Percentiles rank a stretch among this genome's conserved stretches.
phyloP scores from a whole-genome alignment of 2,888 invertebrate species.

The Nephrotoma flavescens region DNA sequence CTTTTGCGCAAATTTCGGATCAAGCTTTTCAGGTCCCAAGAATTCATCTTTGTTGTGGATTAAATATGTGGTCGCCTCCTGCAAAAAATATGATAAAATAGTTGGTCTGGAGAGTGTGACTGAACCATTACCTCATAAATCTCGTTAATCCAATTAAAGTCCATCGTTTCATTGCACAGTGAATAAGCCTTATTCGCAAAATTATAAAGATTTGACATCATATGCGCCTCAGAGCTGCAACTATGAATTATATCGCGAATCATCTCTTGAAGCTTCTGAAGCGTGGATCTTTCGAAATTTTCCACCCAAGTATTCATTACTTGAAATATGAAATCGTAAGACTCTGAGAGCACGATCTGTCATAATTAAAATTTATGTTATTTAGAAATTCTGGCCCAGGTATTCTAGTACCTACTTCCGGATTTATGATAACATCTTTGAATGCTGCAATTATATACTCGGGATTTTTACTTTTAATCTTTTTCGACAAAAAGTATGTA shows the following conservation, averaged over 20 bases:
- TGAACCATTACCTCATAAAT: not conserved
- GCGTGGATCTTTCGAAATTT: not conserved
- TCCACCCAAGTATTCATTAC: not conserved
- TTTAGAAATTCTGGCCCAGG: not conserved
- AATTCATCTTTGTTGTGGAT: not conserved
- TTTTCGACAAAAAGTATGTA: not conserved
- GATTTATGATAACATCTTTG: slow-evolving; percentile 2
- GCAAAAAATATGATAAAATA: not conserved
- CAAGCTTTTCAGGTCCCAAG: not conserved
- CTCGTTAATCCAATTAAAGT: not conserved
- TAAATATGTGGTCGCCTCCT: not conserved
- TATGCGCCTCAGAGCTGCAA: not conserved
- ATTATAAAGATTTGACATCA: slow-evolving; percentile 1
- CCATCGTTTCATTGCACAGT: not conserved
- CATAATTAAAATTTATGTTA: not conserved
- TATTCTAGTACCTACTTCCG: not conserved
- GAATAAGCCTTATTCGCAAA: not conserved
- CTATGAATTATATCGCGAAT: not conserved
- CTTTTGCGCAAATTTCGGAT: not conserved
- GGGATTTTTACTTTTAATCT: slow-evolving; percentile 1
- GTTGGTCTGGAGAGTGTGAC: not conserved
- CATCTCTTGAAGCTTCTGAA: not conserved
- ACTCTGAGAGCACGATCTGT: not conserved
- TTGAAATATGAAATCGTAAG: slow-evolving; percentile 1
- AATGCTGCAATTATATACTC: not conserved